Evolutionary conservation across 1,140 invertebrate species (phyloP), one percentile per base, ranked within the genome.

Genomic region (Bombus polaris): DNA sequence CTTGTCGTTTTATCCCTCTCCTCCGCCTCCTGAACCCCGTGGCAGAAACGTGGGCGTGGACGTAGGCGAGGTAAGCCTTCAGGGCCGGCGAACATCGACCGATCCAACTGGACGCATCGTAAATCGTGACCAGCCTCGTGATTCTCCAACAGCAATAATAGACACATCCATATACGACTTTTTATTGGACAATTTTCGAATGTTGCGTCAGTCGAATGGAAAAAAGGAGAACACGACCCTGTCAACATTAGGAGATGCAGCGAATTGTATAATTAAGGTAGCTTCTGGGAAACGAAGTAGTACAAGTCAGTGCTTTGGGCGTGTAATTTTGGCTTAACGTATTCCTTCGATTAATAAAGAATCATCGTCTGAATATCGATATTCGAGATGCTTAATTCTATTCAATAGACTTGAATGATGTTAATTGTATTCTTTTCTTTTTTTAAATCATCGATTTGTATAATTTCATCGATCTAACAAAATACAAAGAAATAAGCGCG

Each of bases 1-100:
- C 39, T 83, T 70, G 42, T 74, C 80, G 57, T 71, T 77, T 71
- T 71, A 71, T 73, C 70, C 70, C 44, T 79, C n/a, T 22, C 78
- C 13, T 59, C 35, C 32, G 35, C 70, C 73, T 88, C 70, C 74
- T 71, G 80, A 62, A 68, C 37, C 79, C 59, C n/a, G 32, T 35
- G 72, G 72, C 68, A 78, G 83, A 80, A 86, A 90, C 89, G 90
- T 91, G 89, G 90, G 89, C 90, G 90, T 91, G 90, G 90, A 91
- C 89, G 90, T 91, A 87, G 90, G 89, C 90, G 90, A 91, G 89
- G 89, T 91, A 81, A 88, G 85, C 85, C 87, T 91, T 90, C 90
- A 90, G 90, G 89, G 90, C 89, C 89, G 90, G 87, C 89, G 70
- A 86, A 78, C 89, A 86, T 88, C 83, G 89, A 88, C 89, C 88